phyloP scores from a whole-genome alignment of 2,888 invertebrate species.

The Dryobota labecula region DNA sequence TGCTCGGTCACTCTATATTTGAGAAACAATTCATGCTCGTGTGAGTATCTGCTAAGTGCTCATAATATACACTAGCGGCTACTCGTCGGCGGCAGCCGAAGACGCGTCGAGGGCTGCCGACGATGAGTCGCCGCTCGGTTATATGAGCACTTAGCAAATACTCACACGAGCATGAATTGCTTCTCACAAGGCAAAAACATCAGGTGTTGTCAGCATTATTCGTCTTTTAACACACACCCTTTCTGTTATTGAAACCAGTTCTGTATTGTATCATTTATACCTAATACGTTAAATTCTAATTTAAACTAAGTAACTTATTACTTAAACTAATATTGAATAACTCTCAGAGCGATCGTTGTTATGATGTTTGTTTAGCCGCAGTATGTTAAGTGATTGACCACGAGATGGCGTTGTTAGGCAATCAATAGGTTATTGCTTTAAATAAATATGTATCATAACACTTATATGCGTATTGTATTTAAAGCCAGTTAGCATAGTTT shows the following conservation, averaged over 20 bases:
- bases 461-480: neutral
- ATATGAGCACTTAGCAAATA: too few relatives aligned
- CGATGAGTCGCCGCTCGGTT: too few relatives aligned
- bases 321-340: conserved; percentile 7
- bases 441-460: conserved; percentile 14
- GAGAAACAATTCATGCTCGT: too few relatives aligned
- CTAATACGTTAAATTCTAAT: neutral
- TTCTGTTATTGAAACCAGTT: conserved; percentile 15
- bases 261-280: neutral
- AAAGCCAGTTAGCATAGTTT: conserved; percentile 6
- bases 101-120: too few relatives aligned
- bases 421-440: conserved; percentile 12
- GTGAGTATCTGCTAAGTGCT: too few relatives aligned
- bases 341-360: conserved; percentile 3
- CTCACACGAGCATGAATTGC: neutral
- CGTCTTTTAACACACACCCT: neutral
- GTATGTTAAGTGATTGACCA: conserved; percentile 42
- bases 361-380: conserved; percentile 21
- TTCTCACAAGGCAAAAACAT: too few relatives aligned
- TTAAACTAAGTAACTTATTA: neutral
- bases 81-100: too few relatives aligned
- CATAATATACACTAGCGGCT: too few relatives aligned
- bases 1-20: too few relatives aligned
- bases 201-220: neutral
- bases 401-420: conserved; percentile 54